Base-by-base conservation (phyloP, 2,888 invertebrate species). In the Coelinius sp. region DNA sequence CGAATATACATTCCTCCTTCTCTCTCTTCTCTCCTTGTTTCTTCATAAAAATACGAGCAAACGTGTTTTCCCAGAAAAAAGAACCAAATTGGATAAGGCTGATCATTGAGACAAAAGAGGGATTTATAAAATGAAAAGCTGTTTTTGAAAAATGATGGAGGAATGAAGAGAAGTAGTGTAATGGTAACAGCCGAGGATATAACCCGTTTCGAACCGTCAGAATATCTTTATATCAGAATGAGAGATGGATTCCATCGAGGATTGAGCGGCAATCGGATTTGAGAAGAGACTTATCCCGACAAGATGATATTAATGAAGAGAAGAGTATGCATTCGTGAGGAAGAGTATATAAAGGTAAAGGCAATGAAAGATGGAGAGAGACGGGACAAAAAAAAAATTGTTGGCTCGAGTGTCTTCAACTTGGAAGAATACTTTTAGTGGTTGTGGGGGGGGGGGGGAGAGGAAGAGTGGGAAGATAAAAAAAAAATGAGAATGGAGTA, bases 271-370 rank as follows among this genome's bases (percentile, higher is more conserved):
- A 69, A 69, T 66, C 65, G 70, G 70, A 70, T 70, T 66, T 46
- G 24, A 59, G 65, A 44, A 35, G 20, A 35, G 71, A 71, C 66
- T 71, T 62, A 71, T 65, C 66, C 44, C 59, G 66, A 59, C 71
- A 71, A 71, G 71, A 71, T 71, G 66, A 71, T 71, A 71, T 71
- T 71, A 71, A 71, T 71, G 71, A 71, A 71, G 66, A 71, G 70
- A 56, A 38, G 46, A 71, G 66, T 66, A 71, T 59, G 66, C 49
- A 69, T 62, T 71, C 70, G 70, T 64, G 53, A 73, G 49, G 64
- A 24, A 64, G 52, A 46, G 62, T 63, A 46, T 24, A 67, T 31
- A 56, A n/a, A 52, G 20, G 24, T 41, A 38, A 17, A 44, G 6
- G 38, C 63, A 25, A 69, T 66, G 71, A 46, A 63, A 22, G 17